These are phyloP conservation scores for Carterocephalus palaemon DNA, from an alignment of 2,888 invertebrate genomes.

Conservation along the genomic window DNA sequence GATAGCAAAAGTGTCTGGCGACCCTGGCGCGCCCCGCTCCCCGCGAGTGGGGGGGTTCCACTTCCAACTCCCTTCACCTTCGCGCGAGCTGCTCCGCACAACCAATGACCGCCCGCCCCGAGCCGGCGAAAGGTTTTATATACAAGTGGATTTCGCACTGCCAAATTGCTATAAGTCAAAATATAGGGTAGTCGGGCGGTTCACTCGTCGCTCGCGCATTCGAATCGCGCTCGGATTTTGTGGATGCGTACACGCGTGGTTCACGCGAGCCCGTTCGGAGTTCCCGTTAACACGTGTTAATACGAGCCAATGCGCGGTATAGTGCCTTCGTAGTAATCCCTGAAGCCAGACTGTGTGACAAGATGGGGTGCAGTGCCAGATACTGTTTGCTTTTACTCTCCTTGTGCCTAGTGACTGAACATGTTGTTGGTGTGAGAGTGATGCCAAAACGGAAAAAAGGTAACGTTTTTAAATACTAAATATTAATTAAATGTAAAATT, in stretches of 20 bases:
- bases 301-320: constrained; percentile 57
- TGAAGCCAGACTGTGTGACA: constrained; percentile 56
- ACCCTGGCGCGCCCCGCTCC: constrained; percentile 68
- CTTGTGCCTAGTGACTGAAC: constrained; percentile 74
- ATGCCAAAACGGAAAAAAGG: constrained; percentile 79
- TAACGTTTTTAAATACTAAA: constrained; percentile 43
- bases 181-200: constrained; percentile 81
- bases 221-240: constrained; percentile 34
- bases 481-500: not conserved
- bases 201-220: constrained; percentile 58
- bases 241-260: constrained; percentile 45
- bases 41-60: constrained; percentile 63
- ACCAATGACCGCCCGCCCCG: constrained; percentile 73
- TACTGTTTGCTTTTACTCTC: constrained; percentile 72
- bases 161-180: constrained; percentile 80
- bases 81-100: constrained; percentile 40
- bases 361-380: constrained; percentile 75
- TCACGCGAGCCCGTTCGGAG: constrained; percentile 45
- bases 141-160: constrained; percentile 80
- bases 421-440: constrained; percentile 76
- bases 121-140: constrained; percentile 82
- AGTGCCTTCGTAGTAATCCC: constrained; percentile 51
- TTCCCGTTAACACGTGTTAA: constrained; percentile 34
- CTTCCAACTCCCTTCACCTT: constrained; percentile 68
- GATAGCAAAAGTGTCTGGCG: constrained; percentile 76